These are phyloP conservation scores for Oligia strigilis DNA, from an alignment of 2,888 invertebrate genomes.

Conservation along the genomic window DNA sequence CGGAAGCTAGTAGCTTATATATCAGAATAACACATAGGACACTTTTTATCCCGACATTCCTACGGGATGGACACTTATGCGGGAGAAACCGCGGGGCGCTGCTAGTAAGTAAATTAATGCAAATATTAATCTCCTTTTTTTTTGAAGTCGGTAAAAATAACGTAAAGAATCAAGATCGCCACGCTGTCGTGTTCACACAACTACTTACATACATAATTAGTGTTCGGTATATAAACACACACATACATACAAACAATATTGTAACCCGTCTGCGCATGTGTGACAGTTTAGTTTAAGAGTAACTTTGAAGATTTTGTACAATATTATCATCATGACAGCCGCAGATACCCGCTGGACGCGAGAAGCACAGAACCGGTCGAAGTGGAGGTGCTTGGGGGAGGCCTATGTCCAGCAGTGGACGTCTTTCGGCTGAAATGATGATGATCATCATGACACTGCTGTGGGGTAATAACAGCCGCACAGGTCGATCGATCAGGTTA, in stretches of 20 bases:
- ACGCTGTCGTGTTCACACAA: slow-evolving; percentile 18
- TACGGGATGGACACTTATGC: too few species aligned
- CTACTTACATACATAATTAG: slow-evolving; percentile 49
- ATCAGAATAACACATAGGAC: too few species aligned
- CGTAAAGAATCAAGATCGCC: slow-evolving; percentile 46
- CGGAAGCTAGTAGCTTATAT: too few species aligned
- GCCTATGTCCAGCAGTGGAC: too few species aligned
- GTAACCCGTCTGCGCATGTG: slow-evolving; percentile 35
- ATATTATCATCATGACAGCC: background rate
- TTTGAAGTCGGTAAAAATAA: background rate
- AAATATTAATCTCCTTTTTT: background rate
- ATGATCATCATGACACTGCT: slow-evolving; percentile 2
- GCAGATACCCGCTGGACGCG: too few species aligned
- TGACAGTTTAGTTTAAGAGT: slow-evolving; percentile 38
- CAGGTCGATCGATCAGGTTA: too few species aligned
- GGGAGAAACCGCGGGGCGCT: too few species aligned
- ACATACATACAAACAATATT: slow-evolving; percentile 11
- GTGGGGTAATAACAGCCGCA: background rate
- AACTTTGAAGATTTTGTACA: slow-evolving; percentile 49
- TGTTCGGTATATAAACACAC: slow-evolving; percentile 28
- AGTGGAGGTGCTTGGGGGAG: too few species aligned
- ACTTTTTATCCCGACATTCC: too few species aligned
- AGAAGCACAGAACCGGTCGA: too few species aligned
- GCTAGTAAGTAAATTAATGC: background rate
- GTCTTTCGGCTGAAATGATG: too few species aligned